Percentiles rank a stretch among this genome's conserved stretches.
Evolutionary conservation across 2,113 vertebrate genomes (phyloP).

Genomic region (Crocuta crocuta): DNA sequence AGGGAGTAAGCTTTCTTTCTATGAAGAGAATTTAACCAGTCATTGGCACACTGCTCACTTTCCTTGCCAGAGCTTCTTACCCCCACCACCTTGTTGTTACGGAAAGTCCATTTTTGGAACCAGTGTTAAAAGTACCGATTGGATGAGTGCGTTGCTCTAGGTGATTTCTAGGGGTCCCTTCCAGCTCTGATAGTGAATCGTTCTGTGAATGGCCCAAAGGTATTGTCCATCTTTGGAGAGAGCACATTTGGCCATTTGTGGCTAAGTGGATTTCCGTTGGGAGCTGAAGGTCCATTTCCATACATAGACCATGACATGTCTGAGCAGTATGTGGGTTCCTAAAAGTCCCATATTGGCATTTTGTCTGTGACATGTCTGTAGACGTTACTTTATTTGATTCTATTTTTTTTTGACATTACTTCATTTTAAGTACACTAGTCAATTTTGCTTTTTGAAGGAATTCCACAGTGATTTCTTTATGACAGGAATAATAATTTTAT

Average conservation of each 20-base stretch:
- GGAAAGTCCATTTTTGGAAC: not conserved
- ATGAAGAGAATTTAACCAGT: not conserved
- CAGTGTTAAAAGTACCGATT: not conserved
- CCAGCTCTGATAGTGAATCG: not conserved
- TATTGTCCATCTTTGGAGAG: not conserved
- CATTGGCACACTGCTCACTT: not conserved
- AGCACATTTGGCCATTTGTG: not conserved
- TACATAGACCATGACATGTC: not conserved
- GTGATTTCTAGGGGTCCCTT: not conserved
- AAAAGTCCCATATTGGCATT: not conserved
- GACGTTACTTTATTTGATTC: not conserved
- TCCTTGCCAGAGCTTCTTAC: not conserved
- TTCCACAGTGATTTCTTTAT: conserved; percentile 33
- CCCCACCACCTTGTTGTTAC: not conserved
- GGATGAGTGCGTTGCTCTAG: not conserved
- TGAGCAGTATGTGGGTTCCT: not conserved
- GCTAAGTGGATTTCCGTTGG: not conserved
- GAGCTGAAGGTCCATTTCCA: not conserved
- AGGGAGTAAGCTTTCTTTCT: not conserved
- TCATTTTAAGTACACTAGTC: not conserved
- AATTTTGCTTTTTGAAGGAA: conserved; percentile 55
- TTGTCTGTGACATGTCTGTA: not conserved
- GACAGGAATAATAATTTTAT: conserved; percentile 25
- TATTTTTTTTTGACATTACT: too few relatives aligned
- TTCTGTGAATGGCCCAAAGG: not conserved